Conservation (phyloP, 2,797 vertebrate species). For the Rallus crepitans region DNA sequence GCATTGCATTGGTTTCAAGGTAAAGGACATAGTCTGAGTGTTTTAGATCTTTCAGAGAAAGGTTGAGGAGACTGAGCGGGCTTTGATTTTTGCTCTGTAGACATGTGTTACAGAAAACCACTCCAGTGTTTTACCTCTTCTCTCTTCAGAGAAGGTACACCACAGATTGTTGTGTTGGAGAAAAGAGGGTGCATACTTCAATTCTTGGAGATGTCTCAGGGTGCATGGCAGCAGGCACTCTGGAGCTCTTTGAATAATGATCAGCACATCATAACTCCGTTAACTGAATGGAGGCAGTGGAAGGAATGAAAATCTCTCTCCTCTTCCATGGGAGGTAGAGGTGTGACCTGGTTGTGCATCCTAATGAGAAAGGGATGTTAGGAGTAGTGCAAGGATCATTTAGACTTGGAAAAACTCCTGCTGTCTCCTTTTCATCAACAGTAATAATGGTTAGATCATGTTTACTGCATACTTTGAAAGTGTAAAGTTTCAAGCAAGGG, state of each 20-base stretch:
- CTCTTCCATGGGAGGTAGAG: background rate
- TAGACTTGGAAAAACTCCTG: background rate
- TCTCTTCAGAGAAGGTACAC: background rate
- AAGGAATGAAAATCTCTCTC: background rate
- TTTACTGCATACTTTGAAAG: background rate
- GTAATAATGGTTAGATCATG: background rate
- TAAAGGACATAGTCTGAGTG: background rate
- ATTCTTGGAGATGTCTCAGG: background rate
- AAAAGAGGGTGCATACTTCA: background rate
- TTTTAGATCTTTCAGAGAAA: slow-evolving; percentile 31
- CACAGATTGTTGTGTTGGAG: background rate
- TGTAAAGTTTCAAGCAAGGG: background rate
- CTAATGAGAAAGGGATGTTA: background rate
- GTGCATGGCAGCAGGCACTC: background rate
- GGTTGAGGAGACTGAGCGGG: background rate
- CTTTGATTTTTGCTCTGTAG: slow-evolving; percentile 53
- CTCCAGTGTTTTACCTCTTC: background rate
- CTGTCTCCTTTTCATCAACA: background rate
- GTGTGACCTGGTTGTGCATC: background rate
- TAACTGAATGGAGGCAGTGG: background rate
- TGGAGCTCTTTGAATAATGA: background rate
- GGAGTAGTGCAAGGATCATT: background rate
- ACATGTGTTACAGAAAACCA: background rate
- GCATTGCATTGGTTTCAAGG: background rate
- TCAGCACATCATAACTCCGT: background rate